Percentiles rank a stretch among this genome's conserved stretches.
Evolutionary conservation across 2,113 vertebrate genomes (phyloP).

Genomic region (Centropus unirufus): DNA sequence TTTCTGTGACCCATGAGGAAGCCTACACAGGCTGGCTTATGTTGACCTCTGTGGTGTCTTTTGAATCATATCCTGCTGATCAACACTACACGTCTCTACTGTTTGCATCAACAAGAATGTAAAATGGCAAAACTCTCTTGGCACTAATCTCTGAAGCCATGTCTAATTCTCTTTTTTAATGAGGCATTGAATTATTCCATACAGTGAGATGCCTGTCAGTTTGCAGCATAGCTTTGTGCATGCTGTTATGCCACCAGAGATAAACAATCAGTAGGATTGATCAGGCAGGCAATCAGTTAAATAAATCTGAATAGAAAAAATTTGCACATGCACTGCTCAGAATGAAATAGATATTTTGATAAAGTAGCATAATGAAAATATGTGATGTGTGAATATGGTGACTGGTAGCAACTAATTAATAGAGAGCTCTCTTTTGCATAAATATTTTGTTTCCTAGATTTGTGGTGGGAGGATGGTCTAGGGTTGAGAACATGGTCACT

Average conservation of each 20-base stretch:
- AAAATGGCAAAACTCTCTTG: slow-evolving; percentile 18
- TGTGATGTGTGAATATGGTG: background rate
- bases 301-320: slow-evolving; percentile 47
- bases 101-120: background rate
- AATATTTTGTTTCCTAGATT: background rate
- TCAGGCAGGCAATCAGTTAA: slow-evolving; percentile 67
- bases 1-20: background rate
- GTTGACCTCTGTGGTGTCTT: slow-evolving; percentile 1
- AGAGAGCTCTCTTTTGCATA: background rate
- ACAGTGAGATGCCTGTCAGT: slow-evolving; percentile 22
- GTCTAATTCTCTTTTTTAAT: slow-evolving; percentile 57
- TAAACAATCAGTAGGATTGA: slow-evolving; percentile 63
- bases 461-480: background rate
- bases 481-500: background rate
- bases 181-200: slow-evolving; percentile 62
- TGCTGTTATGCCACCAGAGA: slow-evolving; percentile 54
- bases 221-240: background rate
- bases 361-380: slow-evolving; percentile 39
- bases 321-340: background rate
- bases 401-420: background rate
- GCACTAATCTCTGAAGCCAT: slow-evolving; percentile 37
- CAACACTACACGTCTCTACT: background rate
- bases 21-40: background rate
- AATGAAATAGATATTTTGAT: slow-evolving; percentile 43
- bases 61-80: background rate